Evolutionary conservation across 37 sponge, comb jelly and placozoan genomes (phyloP).

Genomic region (Ianthella basta): DNA sequence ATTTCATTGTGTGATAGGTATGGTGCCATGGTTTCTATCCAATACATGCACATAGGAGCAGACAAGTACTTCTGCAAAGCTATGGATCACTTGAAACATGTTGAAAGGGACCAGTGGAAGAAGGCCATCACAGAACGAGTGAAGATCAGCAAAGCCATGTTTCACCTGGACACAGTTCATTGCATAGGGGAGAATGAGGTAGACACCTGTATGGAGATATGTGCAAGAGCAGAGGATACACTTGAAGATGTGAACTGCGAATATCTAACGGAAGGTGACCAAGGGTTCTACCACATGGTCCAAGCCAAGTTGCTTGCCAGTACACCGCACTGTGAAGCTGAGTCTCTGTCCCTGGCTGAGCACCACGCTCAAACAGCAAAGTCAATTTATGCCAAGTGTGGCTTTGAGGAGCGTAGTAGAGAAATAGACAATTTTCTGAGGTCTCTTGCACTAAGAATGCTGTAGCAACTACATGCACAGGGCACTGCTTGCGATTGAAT

Average conservation of each 20-base stretch:
- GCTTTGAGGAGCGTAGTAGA: slow-evolving; percentile 5
- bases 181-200: background rate
- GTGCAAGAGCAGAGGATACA: slow-evolving; percentile 27
- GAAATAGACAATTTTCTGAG: background rate
- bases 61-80: slow-evolving; percentile 30
- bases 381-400: background rate
- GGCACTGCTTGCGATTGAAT: too few relatives aligned
- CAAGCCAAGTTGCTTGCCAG: slow-evolving; percentile 1
- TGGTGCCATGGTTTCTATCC: too few relatives aligned
- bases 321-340: background rate
- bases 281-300: slow-evolving; percentile 31
- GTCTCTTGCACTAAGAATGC: too few relatives aligned
- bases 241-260: slow-evolving; percentile 31
- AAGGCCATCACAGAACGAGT: slow-evolving; percentile 39
- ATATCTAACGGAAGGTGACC: slow-evolving; percentile 36
- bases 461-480: too few relatives aligned
- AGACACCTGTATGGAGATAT: slow-evolving; percentile 22
- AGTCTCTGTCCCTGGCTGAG: background rate
- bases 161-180: slow-evolving; percentile 42
- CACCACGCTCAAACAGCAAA: background rate
- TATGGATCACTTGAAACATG: slow-evolving; percentile 29
- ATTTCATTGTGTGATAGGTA: too few relatives aligned
- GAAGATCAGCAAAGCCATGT: slow-evolving; percentile 52
- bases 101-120: slow-evolving; percentile 25
- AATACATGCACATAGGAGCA: slow-evolving; percentile 9